Conservation (phyloP, 1,140 invertebrate species). For the Drosophila navojoa region DNA sequence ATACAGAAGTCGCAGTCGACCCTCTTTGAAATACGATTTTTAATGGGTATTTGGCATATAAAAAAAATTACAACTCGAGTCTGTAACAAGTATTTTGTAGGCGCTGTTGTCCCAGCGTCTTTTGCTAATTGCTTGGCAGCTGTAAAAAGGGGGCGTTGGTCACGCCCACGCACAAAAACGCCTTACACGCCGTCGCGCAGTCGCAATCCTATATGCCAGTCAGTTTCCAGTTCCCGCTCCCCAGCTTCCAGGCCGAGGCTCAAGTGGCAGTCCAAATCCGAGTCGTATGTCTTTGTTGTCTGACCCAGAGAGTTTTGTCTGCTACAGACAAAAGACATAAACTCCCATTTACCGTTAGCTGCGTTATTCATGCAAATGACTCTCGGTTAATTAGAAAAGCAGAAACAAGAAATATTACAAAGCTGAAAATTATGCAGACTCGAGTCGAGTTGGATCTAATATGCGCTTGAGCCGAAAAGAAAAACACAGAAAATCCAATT, state of each 20-base stretch:
- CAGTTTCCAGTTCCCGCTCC: neutral
- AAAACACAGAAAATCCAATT: neutral
- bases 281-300: slow-evolving; percentile 27
- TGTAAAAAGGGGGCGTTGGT: slow-evolving; percentile 60
- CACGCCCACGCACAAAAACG: slow-evolving; percentile 47
- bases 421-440: slow-evolving; percentile 33
- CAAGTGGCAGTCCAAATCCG: slow-evolving; percentile 3
- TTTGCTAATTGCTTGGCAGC: slow-evolving; percentile 78
- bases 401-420: slow-evolving; percentile 24
- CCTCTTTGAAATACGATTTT: neutral
- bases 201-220: neutral
- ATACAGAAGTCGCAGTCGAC: too few species aligned
- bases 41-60: neutral
- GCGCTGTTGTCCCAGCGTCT: slow-evolving; percentile 54
- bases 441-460: neutral
- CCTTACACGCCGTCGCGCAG: slow-evolving; percentile 22
- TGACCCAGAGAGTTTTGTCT: slow-evolving; percentile 27
- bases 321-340: slow-evolving; percentile 69
- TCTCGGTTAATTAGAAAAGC: slow-evolving; percentile 71
- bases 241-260: neutral
- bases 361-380: slow-evolving; percentile 80
- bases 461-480: slow-evolving; percentile 23
- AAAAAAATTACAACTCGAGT: slow-evolving; percentile 6
- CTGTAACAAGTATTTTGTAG: slow-evolving; percentile 50
- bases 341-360: slow-evolving; percentile 75